Evolutionary conservation across 2,797 vertebrate species (phyloP).

Genomic region (Pogoniulus pusillus): DNA sequence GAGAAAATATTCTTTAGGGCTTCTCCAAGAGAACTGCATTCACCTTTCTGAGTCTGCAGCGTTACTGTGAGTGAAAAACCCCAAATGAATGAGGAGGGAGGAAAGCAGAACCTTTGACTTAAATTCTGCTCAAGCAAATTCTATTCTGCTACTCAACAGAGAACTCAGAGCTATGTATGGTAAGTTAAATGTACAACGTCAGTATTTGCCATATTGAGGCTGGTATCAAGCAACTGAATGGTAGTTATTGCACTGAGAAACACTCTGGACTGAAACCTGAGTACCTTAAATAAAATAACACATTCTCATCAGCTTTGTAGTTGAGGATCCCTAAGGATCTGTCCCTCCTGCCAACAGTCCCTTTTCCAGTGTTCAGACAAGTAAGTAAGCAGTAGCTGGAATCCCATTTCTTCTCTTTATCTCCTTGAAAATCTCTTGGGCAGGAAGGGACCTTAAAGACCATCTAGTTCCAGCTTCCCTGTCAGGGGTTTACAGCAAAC

Average conservation of each 20-base stretch:
- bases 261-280: not conserved
- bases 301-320: conserved; percentile 82
- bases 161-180: not conserved
- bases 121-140: not conserved
- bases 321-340: conserved; percentile 88
- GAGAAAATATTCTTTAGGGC: not conserved
- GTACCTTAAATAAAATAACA: not conserved
- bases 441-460: too few species aligned
- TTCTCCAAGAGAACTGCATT: not conserved
- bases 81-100: not conserved
- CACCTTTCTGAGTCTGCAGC: not conserved
- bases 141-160: not conserved
- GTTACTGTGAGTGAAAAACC: not conserved
- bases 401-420: not conserved
- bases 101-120: not conserved
- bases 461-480: too few species aligned
- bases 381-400: too few species aligned
- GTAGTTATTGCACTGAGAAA: not conserved
- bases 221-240: not conserved
- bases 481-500: not conserved
- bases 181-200: not conserved
- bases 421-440: not conserved
- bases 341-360: conserved; percentile 67
- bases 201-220: not conserved
- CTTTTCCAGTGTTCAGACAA: too few species aligned